Evolutionary conservation across 2,888 invertebrate genomes (phyloP).

Genomic region (Pherbina coryleti): DNA sequence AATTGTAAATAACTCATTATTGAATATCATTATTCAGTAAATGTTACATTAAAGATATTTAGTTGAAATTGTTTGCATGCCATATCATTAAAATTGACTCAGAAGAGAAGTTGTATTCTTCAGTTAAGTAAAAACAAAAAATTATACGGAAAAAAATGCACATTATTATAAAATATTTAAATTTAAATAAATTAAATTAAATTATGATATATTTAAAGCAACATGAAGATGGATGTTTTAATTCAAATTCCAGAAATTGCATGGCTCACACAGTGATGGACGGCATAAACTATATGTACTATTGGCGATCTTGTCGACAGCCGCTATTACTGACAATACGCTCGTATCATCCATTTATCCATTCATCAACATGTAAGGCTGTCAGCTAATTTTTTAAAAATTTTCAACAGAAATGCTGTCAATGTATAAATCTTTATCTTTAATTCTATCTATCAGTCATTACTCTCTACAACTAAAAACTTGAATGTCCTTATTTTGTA

Average conservation of each 20-base stretch:
- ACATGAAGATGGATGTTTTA: neutral
- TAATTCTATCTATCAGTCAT: too few relatives aligned
- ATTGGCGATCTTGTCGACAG: too few relatives aligned
- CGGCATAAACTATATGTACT: too few relatives aligned
- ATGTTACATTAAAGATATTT: neutral
- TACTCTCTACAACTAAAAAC: too few relatives aligned
- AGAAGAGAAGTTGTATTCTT: constrained; percentile 11
- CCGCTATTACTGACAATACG: too few relatives aligned
- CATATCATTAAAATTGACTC: constrained; percentile 35
- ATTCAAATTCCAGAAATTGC: neutral
- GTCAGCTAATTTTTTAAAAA: too few relatives aligned
- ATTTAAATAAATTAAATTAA: constrained; percentile 11
- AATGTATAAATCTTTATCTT: too few relatives aligned
- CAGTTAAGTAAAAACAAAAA: constrained; percentile 8
- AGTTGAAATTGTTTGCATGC: constrained; percentile 38
- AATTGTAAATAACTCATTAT: constrained; percentile 4
- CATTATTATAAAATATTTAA: constrained; percentile 22
- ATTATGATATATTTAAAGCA: constrained; percentile 18
- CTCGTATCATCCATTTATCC: too few relatives aligned
- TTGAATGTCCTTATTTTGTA: too few relatives aligned
- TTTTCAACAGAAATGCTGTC: too few relatives aligned
- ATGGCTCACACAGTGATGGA: too few relatives aligned
- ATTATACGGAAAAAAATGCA: constrained; percentile 9
- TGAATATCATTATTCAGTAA: neutral
- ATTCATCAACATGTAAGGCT: too few relatives aligned